phyloP scores from a whole-genome alignment of 1,140 invertebrate genomes.

The Atta texana region DNA sequence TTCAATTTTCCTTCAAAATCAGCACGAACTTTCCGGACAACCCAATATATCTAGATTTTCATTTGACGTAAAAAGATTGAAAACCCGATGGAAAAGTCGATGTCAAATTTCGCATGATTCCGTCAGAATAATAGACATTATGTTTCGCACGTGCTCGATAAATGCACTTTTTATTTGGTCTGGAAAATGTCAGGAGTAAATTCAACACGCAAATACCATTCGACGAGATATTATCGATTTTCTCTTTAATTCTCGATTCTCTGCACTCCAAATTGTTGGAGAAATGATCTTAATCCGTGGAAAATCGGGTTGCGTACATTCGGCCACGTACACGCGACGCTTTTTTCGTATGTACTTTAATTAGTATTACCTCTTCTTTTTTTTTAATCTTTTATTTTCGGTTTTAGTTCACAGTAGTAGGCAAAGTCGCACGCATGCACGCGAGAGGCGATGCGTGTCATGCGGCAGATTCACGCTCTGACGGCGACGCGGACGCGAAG shows the following conservation, averaged over 20 bases:
- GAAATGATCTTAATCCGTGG: conserved; percentile 23
- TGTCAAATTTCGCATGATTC: conserved; percentile 21
- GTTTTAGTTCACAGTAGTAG: conserved; percentile 12
- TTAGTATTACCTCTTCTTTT: conserved; percentile 4
- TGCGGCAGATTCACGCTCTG: conserved; percentile 62
- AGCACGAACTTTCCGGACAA: no score
- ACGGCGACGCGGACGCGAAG: conserved; percentile 57
- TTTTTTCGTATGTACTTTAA: not conserved
- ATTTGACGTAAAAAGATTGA: not conserved
- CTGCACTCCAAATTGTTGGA: not conserved
- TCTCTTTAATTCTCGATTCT: conserved; percentile 28
- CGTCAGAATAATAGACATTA: conserved; percentile 22
- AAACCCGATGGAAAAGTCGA: conserved; percentile 5
- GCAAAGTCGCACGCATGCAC: conserved; percentile 38
- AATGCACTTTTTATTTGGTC: conserved; percentile 5
- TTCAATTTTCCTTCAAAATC: no score
- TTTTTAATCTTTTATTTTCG: conserved; percentile 11
- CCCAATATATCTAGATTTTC: not conserved
- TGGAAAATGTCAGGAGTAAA: conserved; percentile 14
- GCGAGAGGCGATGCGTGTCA: conserved; percentile 33
- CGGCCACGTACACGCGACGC: not conserved
- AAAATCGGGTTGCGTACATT: not conserved
- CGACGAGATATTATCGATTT: conserved; percentile 1
- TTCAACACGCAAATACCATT: not conserved
- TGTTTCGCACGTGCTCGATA: not conserved